Base-by-base conservation (phyloP, 2,113 vertebrate species). In the Sceloporus undulatus region DNA sequence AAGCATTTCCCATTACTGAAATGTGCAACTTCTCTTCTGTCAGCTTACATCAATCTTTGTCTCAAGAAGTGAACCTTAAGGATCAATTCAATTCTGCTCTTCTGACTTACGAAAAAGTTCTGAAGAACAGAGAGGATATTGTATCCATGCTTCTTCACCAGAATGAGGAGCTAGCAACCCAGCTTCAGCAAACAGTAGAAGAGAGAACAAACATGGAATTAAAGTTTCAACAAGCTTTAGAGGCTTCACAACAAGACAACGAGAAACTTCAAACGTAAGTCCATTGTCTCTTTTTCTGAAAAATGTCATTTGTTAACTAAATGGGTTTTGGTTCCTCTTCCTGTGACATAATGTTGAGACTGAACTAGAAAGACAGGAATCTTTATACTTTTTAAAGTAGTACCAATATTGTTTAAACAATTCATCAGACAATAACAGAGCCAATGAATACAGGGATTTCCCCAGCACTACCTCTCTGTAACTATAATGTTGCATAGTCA, bases 261-360 rank as follows among this genome's bases (percentile, higher is more conserved):
- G 97, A 98, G 82, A 98, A 97, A 92, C 95, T 97, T 91, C 97
- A 97, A 78, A 98, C 97, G 98, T 98, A 96, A 97, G 98, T 97
- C 76, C 4, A 54, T 91, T 83, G 59, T 71, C 21, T 89, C 92
- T 88, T 8, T 81, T 38, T 85, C 65, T 84, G 62, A 42, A 92
- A 94, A 90, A 85, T 18, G 80, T 27, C 4, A 38, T 34, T 84
- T 86, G 40, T 27, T 56, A 86, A 56, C 48, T 68, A 38, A 89
- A 59, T 5, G 73, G 52, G 73, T 40, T n/a, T 19, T 34, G 48
- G 40, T 23, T 27, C 21, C 23, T 88, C n/a, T 88, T 78, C 23
- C 42, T 40, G 18, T 78, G 48, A 13, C 16, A 42, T n/a, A 84
- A 68, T 25, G 34, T 3, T 56, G 54, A 56, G 82, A 56, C 3